Percentiles rank a stretch among this genome's conserved stretches.
phyloP scores from a whole-genome alignment of 2,797 vertebrate species.

The Petrocephalus sullivani region DNA sequence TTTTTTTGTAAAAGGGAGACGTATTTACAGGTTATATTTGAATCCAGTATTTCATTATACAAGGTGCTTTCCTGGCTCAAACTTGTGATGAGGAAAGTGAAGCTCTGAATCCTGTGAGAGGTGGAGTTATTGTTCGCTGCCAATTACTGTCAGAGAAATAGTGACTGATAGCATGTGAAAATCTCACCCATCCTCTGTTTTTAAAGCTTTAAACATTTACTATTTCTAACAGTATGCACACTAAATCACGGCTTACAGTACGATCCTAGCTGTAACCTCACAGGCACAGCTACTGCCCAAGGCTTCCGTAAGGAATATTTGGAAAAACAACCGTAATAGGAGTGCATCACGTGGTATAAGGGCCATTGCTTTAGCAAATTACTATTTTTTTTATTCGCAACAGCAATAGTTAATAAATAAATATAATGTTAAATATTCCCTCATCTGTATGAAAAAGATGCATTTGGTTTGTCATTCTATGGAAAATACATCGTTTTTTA shows the following conservation, averaged over 20 bases:
- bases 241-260: neutral
- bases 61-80: neutral
- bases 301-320: neutral
- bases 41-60: neutral
- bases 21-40: neutral
- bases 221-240: neutral
- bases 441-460: neutral
- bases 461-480: neutral
- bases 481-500: neutral
- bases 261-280: neutral
- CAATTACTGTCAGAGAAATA: no score
- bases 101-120: neutral
- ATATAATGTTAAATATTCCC: neutral
- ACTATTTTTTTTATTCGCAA: neutral
- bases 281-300: neutral
- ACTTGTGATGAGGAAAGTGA: neutral
- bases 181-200: no score
- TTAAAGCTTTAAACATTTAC: neutral
- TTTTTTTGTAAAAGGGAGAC: neutral
- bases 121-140: no score
- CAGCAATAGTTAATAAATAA: neutral
- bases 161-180: no score
- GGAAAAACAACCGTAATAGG: neutral
- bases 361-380: neutral
- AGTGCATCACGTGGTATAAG: neutral